Evolutionary conservation across 2,888 invertebrate genomes (phyloP), one percentile per base, ranked within the genome.

Genomic region (Argyra leucocephala): DNA sequence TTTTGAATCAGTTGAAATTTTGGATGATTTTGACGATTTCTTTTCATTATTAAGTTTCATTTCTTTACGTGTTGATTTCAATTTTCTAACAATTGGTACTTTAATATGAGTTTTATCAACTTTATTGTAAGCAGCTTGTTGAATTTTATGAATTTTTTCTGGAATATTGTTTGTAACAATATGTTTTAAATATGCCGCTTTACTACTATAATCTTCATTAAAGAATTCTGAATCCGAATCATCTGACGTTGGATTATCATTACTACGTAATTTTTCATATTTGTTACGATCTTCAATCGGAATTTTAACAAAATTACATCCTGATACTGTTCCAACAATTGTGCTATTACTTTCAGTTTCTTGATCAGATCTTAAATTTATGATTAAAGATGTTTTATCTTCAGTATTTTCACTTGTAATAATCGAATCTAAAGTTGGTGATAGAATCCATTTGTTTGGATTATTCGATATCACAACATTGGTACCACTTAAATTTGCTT

Each of bases 251-350:
- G 76, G 76, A 61, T 83, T 76, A 69, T 86, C 86, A 69, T 84
- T 85, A 73, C 83, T 85, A 2, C 85, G 83, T 62, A 91, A 78
- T 75, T 90, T 90, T 73, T 89, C 89, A 74, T 90, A 91, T 72
- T 89, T 89, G 22, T 88, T 88, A 36, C 89, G 83, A 75, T 89
- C 88, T 72, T 89, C 88, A 5, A 86, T 70, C 0, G 88, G 88
- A 0, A 85, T 82, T 70, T 84, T 83, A 21, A 86, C 83, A 73
- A 85, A 86, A 18, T 63, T 84, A 79, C 71, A 71, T 12, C 21
- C 83, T 80, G 57, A 75, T 74, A 37, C 76, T 10, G 69, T 62
- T 22, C 76, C 62, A 69, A 65, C 69, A 70, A 7, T 63, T 60
- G 66, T 37, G 36, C 21, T 67, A n/a, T 15, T 36, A 21, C 22